These are phyloP conservation scores for Microplitis demolitor DNA, from an alignment of 1,140 invertebrate genomes.

Conservation along the genomic window DNA sequence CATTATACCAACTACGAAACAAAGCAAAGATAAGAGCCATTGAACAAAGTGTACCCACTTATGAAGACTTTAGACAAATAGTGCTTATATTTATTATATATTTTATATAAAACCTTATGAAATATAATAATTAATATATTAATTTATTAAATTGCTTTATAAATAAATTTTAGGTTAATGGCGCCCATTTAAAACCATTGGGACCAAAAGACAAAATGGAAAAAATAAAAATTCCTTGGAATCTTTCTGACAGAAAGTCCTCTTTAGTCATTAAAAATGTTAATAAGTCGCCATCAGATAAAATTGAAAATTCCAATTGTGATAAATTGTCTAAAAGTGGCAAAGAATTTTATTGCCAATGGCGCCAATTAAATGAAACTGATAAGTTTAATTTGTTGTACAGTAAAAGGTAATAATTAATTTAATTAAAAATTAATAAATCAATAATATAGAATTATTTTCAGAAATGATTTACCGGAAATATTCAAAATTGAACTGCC, in stretches of 20 bases:
- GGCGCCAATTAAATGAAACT: conserved; percentile 17
- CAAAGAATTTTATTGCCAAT: conserved; percentile 32
- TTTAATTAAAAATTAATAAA: background rate
- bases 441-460: background rate
- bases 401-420: conserved; percentile 21
- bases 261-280: too few species aligned
- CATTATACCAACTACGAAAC: conserved; percentile 65
- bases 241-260: conserved; percentile 19
- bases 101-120: background rate
- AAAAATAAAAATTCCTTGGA: conserved; percentile 37
- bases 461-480: conserved; percentile 4
- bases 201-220: conserved; percentile 35
- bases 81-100: conserved; percentile 32
- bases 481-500: conserved; percentile 33
- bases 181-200: conserved; percentile 52
- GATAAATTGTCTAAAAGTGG: background rate
- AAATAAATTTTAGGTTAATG: conserved; percentile 47
- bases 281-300: too few species aligned
- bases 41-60: conserved; percentile 61
- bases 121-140: too few species aligned
- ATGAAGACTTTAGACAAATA: conserved; percentile 66
- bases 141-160: background rate
- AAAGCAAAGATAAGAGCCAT: conserved; percentile 67
- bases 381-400: conserved; percentile 33
- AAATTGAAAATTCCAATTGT: background rate